These are phyloP conservation scores for Onychomys torridus DNA, from an alignment of 2,797 vertebrate species.

Conservation along the genomic window DNA sequence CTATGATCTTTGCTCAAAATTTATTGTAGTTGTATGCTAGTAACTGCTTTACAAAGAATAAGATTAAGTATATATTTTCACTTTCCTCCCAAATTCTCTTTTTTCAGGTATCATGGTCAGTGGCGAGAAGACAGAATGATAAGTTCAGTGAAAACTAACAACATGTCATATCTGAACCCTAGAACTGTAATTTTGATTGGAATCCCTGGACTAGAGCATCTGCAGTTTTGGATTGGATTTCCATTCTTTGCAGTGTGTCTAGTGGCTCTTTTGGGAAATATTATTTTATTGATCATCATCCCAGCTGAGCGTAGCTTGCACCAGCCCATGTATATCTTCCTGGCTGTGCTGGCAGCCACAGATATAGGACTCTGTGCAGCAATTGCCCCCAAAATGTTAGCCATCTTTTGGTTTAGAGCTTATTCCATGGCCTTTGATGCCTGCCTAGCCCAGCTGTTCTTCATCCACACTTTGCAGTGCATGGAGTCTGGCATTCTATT, in stretches of 20 bases:
- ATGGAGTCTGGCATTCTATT: constrained; percentile 65
- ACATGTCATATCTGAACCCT: constrained; percentile 58
- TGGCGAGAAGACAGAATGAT: background rate
- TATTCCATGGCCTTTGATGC: constrained; percentile 56
- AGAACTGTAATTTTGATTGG: constrained; percentile 60
- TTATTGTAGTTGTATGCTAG: background rate
- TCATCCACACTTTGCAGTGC: constrained; percentile 61
- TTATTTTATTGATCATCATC: constrained; percentile 85
- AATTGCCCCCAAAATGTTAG: constrained; percentile 70
- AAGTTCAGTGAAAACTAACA: background rate
- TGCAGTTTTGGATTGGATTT: constrained; percentile 61
- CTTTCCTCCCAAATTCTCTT: background rate
- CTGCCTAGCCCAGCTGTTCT: constrained; percentile 68
- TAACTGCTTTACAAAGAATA: background rate
- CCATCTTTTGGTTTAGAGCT: constrained; percentile 68
- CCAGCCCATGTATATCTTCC: constrained; percentile 90
- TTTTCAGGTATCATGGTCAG: background rate
- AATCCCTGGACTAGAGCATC: constrained; percentile 63
- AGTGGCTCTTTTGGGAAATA: constrained; percentile 86
- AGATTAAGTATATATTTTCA: background rate
- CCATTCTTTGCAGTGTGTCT: constrained; percentile 60
- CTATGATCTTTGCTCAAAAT: background rate
- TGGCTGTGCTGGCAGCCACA: constrained; percentile 86
- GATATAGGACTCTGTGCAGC: constrained; percentile 83
- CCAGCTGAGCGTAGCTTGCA: constrained; percentile 77